A percentile compares a stretch with the other conserved stretches of the same genome.
These are phyloP conservation scores for Trichoplusia ni DNA, from an alignment of 1,140 invertebrate genomes.

Conservation along the genomic window DNA sequence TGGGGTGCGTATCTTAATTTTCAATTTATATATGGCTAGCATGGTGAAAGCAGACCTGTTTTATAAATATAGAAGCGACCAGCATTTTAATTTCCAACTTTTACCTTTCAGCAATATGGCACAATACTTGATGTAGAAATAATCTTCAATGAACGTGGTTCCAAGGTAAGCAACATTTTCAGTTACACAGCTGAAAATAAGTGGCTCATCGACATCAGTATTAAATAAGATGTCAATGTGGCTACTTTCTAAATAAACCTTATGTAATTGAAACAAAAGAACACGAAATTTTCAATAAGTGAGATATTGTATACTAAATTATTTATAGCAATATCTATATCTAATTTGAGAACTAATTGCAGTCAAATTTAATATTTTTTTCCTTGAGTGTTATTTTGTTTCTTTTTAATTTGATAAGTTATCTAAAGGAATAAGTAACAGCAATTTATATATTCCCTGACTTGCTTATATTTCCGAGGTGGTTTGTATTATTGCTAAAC, in stretches of 20 bases:
- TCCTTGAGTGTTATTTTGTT: neutral
- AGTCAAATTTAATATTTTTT: neutral
- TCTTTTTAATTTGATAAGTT: neutral
- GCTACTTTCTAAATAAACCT: slow-evolving; percentile 45
- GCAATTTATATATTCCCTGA: too few relatives aligned
- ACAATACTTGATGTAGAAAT: slow-evolving; percentile 99
- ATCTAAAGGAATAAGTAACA: slow-evolving; percentile 18
- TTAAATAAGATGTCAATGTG: slow-evolving; percentile 51
- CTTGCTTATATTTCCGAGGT: too few relatives aligned
- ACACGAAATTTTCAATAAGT: neutral
- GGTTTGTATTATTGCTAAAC: too few relatives aligned
- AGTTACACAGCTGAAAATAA: slow-evolving; percentile 36
- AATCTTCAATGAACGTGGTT: slow-evolving; percentile 97
- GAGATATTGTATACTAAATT: too few relatives aligned
- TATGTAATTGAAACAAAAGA: slow-evolving; percentile 5
- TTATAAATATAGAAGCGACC: neutral
- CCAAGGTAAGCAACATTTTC: slow-evolving; percentile 88
- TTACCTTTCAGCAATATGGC: slow-evolving; percentile 96
- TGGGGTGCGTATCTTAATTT: slow-evolving; percentile 89
- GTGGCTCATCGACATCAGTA: slow-evolving; percentile 67
- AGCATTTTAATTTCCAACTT: slow-evolving; percentile 42
- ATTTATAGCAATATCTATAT: too few relatives aligned
- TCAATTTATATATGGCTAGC: slow-evolving; percentile 28
- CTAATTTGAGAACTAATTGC: too few relatives aligned
- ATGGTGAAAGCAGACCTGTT: slow-evolving; percentile 43